Percentiles rank a stretch among this genome's conserved stretches.
These are phyloP conservation scores for Leptosomus discolor DNA, from an alignment of 2,113 vertebrate species.

Conservation along the genomic window DNA sequence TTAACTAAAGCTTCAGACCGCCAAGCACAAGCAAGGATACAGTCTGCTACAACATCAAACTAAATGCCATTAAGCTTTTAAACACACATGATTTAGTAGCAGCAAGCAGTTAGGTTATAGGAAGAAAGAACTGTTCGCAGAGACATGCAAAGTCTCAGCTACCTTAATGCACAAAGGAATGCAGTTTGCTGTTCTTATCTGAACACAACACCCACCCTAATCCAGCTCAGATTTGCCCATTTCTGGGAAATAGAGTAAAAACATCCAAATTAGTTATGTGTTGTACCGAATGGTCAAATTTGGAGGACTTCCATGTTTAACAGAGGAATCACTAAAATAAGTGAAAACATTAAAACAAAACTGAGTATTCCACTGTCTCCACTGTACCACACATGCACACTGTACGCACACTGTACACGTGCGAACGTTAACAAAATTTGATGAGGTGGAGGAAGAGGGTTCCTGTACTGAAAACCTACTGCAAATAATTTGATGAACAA, in stretches of 20 bases:
- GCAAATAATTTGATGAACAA: neutral
- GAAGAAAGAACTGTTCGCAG: neutral
- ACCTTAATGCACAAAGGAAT: neutral
- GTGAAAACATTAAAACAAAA: neutral
- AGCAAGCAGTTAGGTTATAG: neutral
- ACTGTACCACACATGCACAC: neutral
- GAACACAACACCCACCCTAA: neutral
- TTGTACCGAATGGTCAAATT: neutral
- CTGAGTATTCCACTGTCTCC: neutral
- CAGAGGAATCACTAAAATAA: neutral
- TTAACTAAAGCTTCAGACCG: neutral
- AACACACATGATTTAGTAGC: neutral
- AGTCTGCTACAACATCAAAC: neutral
- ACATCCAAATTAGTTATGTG: neutral
- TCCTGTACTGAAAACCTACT: neutral
- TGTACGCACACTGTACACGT: neutral
- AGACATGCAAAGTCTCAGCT: neutral
- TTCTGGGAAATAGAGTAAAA: neutral
- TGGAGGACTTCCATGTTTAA: neutral
- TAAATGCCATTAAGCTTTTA: neutral
- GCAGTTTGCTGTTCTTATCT: neutral
- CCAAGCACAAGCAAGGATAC: neutral
- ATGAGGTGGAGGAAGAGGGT: neutral
- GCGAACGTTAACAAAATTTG: neutral
- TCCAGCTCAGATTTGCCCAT: neutral